Evolutionary conservation across 2,797 vertebrate species (phyloP), one percentile per base, ranked within the genome.

Genomic region (Malurus leucopterus): DNA sequence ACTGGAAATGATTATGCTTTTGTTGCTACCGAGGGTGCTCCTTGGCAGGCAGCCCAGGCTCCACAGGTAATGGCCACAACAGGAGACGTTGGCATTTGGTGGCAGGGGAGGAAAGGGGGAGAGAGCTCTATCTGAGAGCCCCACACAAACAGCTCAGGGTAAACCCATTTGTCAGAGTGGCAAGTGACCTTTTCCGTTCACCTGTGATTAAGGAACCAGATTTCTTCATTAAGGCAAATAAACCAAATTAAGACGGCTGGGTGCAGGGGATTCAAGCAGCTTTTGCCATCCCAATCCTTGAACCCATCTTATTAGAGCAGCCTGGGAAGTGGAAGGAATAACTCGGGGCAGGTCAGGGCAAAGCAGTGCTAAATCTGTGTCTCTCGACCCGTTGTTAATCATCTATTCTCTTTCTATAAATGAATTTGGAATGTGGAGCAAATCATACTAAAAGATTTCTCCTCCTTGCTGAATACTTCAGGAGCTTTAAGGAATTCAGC

Each of bases 361-460:
- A 94, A 94, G 93, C 88, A 94, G 89, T 32, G 87, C 86, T 80
- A 95, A 96, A 94, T 83, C 81, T 91, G 85, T 93, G 67, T 81
- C 93, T 87, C 89, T 89, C 94, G 90, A 94, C 93, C 96, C 96
- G 93, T 94, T 95, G 96, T 94, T 97, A 97, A 96, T 96, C 96
- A 98, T 97, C 97, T 96, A 88, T 95, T 97, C 95, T 98, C 96
- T 97, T 97, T 97, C 97, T 97, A 93, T 96, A 97, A 96, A 95
- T 96, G 94, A 97, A 97, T 97, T 96, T 97, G 97, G 98, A 98
- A 98, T 97, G 97, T 97, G 96, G 94, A 98, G 95, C 96, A 97
- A 97, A 97, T 96, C 93, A 96, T 92, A 94, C 96, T 96, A 95
- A 97, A 96, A 98, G 97, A 98, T 97, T 96, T 95, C 78, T 88